Evolutionary conservation across 2,888 invertebrate genomes (phyloP).

Genomic region (Orchesellides sinensis): DNA sequence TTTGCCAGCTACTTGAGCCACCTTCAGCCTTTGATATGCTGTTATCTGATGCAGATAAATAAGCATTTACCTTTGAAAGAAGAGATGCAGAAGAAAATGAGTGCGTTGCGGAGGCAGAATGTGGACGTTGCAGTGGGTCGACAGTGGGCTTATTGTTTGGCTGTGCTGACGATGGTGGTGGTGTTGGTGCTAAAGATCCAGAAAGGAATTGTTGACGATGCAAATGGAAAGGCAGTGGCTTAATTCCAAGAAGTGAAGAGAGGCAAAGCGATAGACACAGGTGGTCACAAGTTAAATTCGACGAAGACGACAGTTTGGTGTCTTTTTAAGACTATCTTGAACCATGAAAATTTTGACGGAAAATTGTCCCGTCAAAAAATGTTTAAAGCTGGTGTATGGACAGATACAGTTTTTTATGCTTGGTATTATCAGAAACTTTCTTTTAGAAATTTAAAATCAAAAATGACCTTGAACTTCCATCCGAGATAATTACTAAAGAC

Average conservation of each 20-base stretch:
- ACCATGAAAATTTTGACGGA: slow-evolving; percentile 45
- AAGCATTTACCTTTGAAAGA: slow-evolving; percentile 56
- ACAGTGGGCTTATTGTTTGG: slow-evolving; percentile 23
- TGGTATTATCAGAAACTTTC: background rate
- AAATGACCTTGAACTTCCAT: slow-evolving; percentile 44
- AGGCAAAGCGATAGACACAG: slow-evolving; percentile 71
- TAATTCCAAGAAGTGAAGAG: slow-evolving; percentile 70
- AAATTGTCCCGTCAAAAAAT: slow-evolving; percentile 4
- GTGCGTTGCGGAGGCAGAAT: slow-evolving; percentile 59
- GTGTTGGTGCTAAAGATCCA: slow-evolving; percentile 49
- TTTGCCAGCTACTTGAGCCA: slow-evolving; percentile 50
- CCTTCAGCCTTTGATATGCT: slow-evolving; percentile 36
- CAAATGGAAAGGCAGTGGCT: slow-evolving; percentile 64
- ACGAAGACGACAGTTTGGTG: slow-evolving; percentile 68
- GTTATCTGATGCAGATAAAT: slow-evolving; percentile 57
- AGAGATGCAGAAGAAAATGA: slow-evolving; percentile 55
- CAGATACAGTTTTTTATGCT: background rate
- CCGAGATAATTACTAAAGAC: slow-evolving; percentile 5
- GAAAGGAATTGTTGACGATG: slow-evolving; percentile 61
- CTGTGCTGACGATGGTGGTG: slow-evolving; percentile 9
- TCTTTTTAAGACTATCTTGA: slow-evolving; percentile 34
- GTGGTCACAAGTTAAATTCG: slow-evolving; percentile 70
- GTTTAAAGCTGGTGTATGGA: background rate
- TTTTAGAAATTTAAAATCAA: background rate
- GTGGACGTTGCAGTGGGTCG: slow-evolving; percentile 52